phyloP scores from a whole-genome alignment of 2,113 vertebrate genomes.

The Brachypteracias leptosomus region DNA sequence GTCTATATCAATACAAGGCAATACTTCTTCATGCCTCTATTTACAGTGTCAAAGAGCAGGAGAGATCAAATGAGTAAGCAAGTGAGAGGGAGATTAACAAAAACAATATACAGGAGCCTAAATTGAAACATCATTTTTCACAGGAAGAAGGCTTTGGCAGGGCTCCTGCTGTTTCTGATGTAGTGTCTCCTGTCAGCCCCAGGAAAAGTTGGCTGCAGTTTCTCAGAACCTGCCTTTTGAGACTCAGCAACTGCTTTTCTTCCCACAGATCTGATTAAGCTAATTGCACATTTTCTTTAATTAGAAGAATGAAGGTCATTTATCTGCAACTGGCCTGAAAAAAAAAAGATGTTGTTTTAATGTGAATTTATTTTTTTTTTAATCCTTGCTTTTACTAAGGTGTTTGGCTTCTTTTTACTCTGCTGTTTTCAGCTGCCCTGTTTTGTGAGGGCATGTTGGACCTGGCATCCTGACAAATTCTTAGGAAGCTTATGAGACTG shows the following conservation, averaged over 20 bases:
- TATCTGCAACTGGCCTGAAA: slow-evolving; percentile 27
- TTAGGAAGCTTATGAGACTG: slow-evolving; percentile 35
- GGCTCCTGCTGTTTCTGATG: slow-evolving; percentile 30
- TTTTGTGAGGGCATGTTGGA: not conserved
- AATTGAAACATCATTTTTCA: slow-evolving; percentile 63
- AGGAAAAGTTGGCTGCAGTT: slow-evolving; percentile 59
- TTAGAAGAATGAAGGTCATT: slow-evolving; percentile 44
- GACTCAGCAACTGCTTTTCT: slow-evolving; percentile 45
- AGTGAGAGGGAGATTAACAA: slow-evolving; percentile 36
- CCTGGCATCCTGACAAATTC: slow-evolving; percentile 16
- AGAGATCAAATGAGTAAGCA: slow-evolving; percentile 30
- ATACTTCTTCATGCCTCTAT: slow-evolving; percentile 2
- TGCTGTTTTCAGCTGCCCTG: not conserved
- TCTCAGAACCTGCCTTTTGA: slow-evolving; percentile 69
- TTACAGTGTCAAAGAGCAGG: slow-evolving; percentile 22
- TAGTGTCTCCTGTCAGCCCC: slow-evolving; percentile 15
- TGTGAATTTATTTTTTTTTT: not conserved
- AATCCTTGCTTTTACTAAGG: slow-evolving; percentile 35
- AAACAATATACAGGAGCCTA: slow-evolving; percentile 48
- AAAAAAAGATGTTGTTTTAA: slow-evolving; percentile 14
- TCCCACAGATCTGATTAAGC: slow-evolving; percentile 63
- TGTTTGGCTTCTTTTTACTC: slow-evolving; percentile 16
- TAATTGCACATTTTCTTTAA: slow-evolving; percentile 65
- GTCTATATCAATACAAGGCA: not conserved
- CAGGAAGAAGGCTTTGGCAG: slow-evolving; percentile 32